phyloP scores from a whole-genome alignment of 1,140 invertebrate genomes.

The Acromyrmex echinatior region DNA sequence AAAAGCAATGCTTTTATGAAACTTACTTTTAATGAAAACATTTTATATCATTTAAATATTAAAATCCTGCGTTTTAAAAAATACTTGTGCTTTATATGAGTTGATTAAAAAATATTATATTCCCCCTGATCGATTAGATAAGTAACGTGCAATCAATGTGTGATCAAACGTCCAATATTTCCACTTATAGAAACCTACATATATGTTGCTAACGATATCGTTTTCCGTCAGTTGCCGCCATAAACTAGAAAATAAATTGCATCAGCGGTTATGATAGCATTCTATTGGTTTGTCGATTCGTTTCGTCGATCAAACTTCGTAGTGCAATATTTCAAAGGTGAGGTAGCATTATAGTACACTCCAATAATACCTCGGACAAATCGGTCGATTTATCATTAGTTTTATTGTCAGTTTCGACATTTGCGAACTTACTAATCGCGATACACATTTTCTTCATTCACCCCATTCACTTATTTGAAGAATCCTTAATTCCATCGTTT shows the following conservation, averaged over 20 bases:
- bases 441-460: neutral
- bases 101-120: neutral
- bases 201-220: constrained; percentile 40
- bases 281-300: constrained; percentile 39
- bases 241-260: constrained; percentile 54
- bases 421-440: neutral
- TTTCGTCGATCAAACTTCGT: neutral
- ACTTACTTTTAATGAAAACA: no score
- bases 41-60: neutral
- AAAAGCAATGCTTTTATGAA: no score
- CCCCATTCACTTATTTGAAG: neutral
- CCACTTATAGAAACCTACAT: neutral
- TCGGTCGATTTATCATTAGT: constrained; percentile 57
- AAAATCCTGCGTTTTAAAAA: neutral
- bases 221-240: constrained; percentile 7
- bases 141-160: constrained; percentile 14
- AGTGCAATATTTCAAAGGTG: constrained; percentile 53
- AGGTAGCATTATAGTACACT: constrained; percentile 1
- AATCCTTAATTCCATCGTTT: no score
- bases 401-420: constrained; percentile 6
- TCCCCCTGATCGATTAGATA: neutral
- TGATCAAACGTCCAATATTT: constrained; percentile 19
- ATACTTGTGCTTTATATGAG: neutral
- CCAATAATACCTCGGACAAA: constrained; percentile 64
- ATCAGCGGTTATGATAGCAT: constrained; percentile 43